These are phyloP conservation scores for Asobara japonica DNA, from an alignment of 1,140 invertebrate species.

Conservation along the genomic window DNA sequence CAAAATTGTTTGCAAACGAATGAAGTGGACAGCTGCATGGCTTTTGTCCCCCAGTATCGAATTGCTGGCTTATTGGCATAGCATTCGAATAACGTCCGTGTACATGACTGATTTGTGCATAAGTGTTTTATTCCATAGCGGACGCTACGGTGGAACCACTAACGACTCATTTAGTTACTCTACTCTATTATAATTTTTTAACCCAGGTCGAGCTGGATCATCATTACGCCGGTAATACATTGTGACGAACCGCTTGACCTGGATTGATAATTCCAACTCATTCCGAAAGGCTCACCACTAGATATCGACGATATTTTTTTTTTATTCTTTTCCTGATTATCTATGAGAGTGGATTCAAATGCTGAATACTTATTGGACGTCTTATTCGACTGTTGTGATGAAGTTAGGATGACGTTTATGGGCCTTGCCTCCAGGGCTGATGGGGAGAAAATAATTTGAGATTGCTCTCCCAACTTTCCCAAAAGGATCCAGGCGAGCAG, in stretches of 20 bases:
- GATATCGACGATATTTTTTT: neutral
- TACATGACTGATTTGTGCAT: neutral
- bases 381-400: no score
- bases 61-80: neutral
- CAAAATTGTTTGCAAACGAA: neutral
- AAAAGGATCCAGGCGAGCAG: no score
- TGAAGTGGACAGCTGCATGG: neutral
- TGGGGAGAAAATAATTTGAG: no score
- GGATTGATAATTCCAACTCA: slow-evolving; percentile 8
- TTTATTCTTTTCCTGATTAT: neutral
- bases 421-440: no score
- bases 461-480: no score
- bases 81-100: neutral
- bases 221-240: neutral
- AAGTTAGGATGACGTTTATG: no score
- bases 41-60: neutral
- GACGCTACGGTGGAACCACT: slow-evolving; percentile 10
- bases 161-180: slow-evolving; percentile 13
- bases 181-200: neutral
- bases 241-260: slow-evolving; percentile 31
- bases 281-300: neutral
- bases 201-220: slow-evolving; percentile 33
- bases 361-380: no score
- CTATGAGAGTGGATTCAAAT: neutral
- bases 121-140: neutral